Base-by-base conservation (phyloP, 1,140 invertebrate genomes). In the Diabrotica undecimpunctata region DNA sequence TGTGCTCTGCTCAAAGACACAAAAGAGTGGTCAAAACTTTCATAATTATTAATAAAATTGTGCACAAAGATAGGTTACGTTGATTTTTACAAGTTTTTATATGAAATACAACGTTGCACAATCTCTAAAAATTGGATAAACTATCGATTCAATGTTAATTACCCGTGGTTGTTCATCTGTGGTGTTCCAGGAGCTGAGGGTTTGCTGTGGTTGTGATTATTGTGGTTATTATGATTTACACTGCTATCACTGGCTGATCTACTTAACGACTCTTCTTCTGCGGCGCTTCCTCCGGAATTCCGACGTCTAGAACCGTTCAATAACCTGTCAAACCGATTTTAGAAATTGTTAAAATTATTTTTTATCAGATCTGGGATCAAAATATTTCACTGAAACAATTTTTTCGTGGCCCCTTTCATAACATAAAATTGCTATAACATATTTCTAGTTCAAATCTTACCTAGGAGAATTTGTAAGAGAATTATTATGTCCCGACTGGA, bases 211-310 rank as follows among this genome's bases (percentile, higher is more conserved):
- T 83, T 85, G 53, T 81, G 75, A 50, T 83, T 83, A 10, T 83
- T 84, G 74, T 89, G 90, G 72, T 87, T 87, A 9, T 83, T 84
- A 75, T 89, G 90, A 72, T 87, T 87, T 52, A 94, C 91, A 71
- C 91, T 94, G 58, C 91, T 93, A 76, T 95, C 93, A 10, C 93
- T 95, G 36, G 92, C 92, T 62, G 91, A 94, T 76, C 91, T 85
- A 55, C 92, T 95, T 7, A 95, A 82, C 46, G 92, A 94, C 73
- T 95, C 92, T 73, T 93, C 93, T 74, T 80, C 79, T 53, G 83
- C 66, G 68, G 80, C 61, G 78, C 83, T 84, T 35, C 90, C 89
- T 51, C 83, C 85, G 54, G 83, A 85, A 67, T 76, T 78, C 41
- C 76, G 70, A 57, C 80, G 80, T 68, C 82, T 75, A 12, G 74